Evolutionary conservation across 2,113 vertebrate genomes (phyloP).

Genomic region (Rhinoderma darwinii): DNA sequence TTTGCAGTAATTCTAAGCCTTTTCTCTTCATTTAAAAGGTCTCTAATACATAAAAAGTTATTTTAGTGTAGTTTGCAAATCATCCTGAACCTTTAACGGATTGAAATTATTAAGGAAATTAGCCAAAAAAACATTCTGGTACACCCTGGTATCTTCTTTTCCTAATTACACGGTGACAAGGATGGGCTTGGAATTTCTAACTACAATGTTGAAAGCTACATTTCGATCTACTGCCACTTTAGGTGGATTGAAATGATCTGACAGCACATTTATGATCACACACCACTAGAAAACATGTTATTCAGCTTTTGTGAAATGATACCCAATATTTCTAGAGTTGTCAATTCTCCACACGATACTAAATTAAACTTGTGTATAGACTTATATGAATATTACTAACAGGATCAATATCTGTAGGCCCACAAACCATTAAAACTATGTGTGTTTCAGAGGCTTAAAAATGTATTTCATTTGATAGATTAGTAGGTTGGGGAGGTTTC

Average conservation of each 20-base stretch:
- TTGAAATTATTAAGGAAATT: neutral
- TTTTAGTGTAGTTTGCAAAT: no score
- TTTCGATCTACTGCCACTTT: neutral
- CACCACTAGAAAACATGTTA: neutral
- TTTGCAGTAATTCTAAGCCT: no score
- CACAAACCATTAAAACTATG: no score
- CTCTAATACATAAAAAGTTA: no score
- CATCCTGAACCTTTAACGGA: neutral
- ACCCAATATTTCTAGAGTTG: neutral
- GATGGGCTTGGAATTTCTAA: conserved; percentile 27
- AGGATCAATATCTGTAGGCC: no score
- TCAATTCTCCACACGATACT: neutral
- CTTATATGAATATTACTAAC: neutral
- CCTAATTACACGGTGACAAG: conserved; percentile 8
- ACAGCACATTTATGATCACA: neutral
- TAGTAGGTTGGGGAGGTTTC: no score
- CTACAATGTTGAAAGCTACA: neutral
- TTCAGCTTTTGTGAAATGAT: neutral
- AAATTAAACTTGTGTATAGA: neutral
- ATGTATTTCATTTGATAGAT: no score
- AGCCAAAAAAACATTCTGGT: neutral
- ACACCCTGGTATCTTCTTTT: neutral
- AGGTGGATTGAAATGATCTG: neutral
- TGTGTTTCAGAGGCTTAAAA: no score
- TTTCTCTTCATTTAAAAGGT: no score